Evolutionary conservation across 2,113 vertebrate species (phyloP).

Genomic region (Tursiops truncatus): DNA sequence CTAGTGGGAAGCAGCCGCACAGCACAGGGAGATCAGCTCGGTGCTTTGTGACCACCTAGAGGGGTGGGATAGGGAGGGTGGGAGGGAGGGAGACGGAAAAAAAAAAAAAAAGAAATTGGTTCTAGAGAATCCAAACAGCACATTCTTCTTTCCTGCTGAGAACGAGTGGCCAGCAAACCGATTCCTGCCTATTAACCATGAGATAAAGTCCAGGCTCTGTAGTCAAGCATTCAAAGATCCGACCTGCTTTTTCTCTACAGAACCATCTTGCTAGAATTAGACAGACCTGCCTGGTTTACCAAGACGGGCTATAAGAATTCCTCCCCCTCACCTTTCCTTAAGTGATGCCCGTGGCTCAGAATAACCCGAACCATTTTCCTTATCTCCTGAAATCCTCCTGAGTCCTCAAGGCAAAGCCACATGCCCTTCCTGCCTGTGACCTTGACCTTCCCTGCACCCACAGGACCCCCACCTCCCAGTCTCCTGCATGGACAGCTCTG

Average conservation of each 20-base stretch:
- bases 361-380: neutral
- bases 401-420: neutral
- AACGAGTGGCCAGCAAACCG: neutral
- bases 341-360: too few species aligned
- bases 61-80: too few species aligned
- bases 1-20: too few species aligned
- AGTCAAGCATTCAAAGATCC: neutral
- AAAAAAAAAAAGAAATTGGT: neutral
- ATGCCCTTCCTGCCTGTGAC: accelerated
- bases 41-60: too few species aligned
- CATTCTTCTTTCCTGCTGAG: neutral
- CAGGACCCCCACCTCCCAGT: accelerated
- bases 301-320: neutral
- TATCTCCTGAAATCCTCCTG: neutral
- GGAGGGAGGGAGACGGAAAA: too few species aligned
- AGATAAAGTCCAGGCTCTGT: neutral
- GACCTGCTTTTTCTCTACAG: neutral
- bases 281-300: neutral
- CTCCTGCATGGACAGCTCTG: neutral
- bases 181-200: neutral
- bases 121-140: neutral
- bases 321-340: neutral
- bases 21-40: too few species aligned
- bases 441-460: neutral
- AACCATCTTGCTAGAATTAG: neutral